Base-by-base conservation (phyloP, 1,140 invertebrate genomes). In the Zaprionus ornatus region DNA sequence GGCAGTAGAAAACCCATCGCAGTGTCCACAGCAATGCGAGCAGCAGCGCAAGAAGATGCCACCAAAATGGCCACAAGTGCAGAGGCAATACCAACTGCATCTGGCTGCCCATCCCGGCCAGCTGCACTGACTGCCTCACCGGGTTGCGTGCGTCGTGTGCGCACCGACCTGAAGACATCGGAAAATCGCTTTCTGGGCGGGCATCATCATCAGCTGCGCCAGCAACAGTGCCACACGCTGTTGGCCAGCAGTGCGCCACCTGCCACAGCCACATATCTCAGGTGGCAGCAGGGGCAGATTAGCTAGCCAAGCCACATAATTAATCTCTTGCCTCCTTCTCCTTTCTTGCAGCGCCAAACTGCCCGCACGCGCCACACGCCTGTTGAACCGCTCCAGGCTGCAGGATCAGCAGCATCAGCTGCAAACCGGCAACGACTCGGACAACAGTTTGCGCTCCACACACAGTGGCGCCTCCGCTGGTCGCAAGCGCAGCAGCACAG, bases 91-190 rank as follows among this genome's bases (percentile, higher is more conserved):
- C 29, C 66, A 6, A 35, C 64, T 68, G 50, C 73, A 45, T 29
- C 62, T 62, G 42, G 56, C 60, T 9, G 32, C 1, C 32, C 4
- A 37, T 45, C 40, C 2, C 40, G n/a, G 63, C 37, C 40, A 45
- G 21, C 50, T 40, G 40, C 82, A 9, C 17, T 42, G 23, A 63
- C 71, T 25, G 72, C 63, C 25, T 93, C 93, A 23, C 91, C 94
- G 48, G 85, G 94, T 71, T 92, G 93, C 48, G 93, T 93, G 45
- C 91, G 93, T 23, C 93, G 91, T 4, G 85, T 92, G 10, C 85
- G 92, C 27, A 92, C 91, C n/a, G 91, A 92, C 72, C 79, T 92
- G 17, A 87, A 91, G 76, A 92, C 91, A 9, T 92, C 91, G 10
- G 82, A 92, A 63, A 92, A 92, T 69, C 40, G 86, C 54, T 92